phyloP scores from a whole-genome alignment of 2,888 invertebrate genomes.

The Limnephilus lunatus region DNA sequence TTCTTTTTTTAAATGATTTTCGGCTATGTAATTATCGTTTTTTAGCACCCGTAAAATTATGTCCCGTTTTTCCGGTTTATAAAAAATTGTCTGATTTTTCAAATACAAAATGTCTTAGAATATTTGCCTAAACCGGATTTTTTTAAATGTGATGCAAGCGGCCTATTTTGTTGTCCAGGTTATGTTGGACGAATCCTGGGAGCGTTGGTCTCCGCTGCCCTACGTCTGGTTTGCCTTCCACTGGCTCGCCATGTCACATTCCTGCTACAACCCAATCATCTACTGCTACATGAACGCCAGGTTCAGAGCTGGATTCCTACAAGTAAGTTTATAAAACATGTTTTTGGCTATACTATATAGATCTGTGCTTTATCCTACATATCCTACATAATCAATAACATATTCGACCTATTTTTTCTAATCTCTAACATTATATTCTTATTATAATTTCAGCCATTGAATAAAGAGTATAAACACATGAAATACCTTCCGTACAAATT shows the following conservation, averaged over 20 bases:
- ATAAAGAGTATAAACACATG: too few species aligned
- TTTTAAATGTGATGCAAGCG: too few species aligned
- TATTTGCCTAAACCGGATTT: too few species aligned
- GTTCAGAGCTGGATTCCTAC: slow-evolving; percentile 63
- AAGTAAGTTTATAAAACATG: slow-evolving; percentile 46
- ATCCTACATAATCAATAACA: neutral
- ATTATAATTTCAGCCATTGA: too few species aligned
- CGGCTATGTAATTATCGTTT: too few species aligned
- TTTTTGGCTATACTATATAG: neutral
- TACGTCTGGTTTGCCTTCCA: slow-evolving; percentile 83
- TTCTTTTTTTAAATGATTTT: too few species aligned
- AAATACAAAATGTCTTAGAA: too few species aligned
- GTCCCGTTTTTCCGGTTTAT: too few species aligned
- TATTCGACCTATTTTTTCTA: neutral
- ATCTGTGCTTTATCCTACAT: neutral
- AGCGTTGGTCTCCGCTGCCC: slow-evolving; percentile 76
- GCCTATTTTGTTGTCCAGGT: slow-evolving; percentile 71
- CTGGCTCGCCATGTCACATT: slow-evolving; percentile 86
- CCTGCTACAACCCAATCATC: slow-evolving; percentile 68
- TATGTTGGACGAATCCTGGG: slow-evolving; percentile 72
- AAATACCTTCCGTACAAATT: too few species aligned
- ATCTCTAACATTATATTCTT: too few species aligned
- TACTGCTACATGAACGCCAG: slow-evolving; percentile 66
- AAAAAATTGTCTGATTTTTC: too few species aligned
- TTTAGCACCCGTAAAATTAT: too few species aligned